Conservation (phyloP, 2,113 vertebrate species). For the Anser cygnoides region DNA sequence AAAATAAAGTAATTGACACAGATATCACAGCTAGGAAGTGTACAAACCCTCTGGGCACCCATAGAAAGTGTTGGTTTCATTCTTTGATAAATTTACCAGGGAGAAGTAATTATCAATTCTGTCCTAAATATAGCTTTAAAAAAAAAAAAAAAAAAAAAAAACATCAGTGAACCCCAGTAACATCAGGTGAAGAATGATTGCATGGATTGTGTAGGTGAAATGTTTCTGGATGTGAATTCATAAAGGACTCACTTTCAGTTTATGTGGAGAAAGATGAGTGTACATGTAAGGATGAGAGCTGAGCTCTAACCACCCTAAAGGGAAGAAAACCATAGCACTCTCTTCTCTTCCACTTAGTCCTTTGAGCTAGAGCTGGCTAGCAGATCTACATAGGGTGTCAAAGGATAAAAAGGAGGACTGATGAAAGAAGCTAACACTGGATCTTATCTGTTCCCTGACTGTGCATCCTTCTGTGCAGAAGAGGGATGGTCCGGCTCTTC, state of each 20-base stretch:
- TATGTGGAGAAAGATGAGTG: background rate
- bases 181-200: background rate
- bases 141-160: background rate
- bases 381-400: background rate
- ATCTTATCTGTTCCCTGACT: background rate
- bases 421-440: background rate
- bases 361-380: background rate
- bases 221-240: background rate
- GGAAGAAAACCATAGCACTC: background rate
- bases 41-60: background rate
- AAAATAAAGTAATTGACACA: background rate
- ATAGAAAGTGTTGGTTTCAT: background rate
- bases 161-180: background rate
- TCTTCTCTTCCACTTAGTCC: background rate
- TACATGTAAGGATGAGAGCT: background rate
- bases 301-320: background rate
- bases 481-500: background rate
- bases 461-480: background rate
- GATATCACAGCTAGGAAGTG: background rate
- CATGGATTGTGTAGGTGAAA: background rate
- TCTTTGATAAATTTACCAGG: background rate
- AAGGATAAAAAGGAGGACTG: background rate
- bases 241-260: background rate
- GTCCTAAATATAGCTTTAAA: background rate
- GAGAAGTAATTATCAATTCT: background rate